Evolutionary conservation across 1,140 invertebrate species (phyloP), one percentile per base, ranked within the genome.

Genomic region (Aricia agestis): DNA sequence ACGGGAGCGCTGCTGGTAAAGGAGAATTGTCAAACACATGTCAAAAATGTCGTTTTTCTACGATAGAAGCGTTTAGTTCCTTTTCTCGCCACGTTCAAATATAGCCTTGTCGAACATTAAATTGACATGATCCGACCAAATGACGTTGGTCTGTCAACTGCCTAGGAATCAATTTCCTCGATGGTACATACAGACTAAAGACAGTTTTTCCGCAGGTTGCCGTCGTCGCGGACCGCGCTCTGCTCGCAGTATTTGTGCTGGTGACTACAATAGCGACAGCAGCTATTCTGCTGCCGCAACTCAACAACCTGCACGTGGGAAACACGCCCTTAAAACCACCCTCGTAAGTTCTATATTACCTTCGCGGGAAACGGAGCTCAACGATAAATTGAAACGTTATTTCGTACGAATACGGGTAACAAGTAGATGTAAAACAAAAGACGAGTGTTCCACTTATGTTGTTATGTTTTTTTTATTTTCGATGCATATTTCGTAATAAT

Each of bases 231-330:
- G 90, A 92, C 68, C 85, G 91, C 41, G 92, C 90, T 1, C 76
- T 92, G 10, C 80, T 92, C 6, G 92, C 92, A 0, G 88, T 90
- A 0, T 92, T 92, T 74, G 85, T 92, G 66, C 74, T 92, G 68
- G 85, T 92, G 17, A 92, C 90, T n/a, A 81, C 82, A 3, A 83
- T 91, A 61, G 78, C 90, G 0, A 92, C 92, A 4, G 87, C 88
- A 6, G 90, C 90, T 63, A 92, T 92, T 32, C 77, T 92, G 36
- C 76, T 90, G 36, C 89, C 89, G 2, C 89, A 91, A 69, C 72
- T 90, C 31, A 89, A 90, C 75, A 89, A 89, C 68, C 72, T 91
- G 18, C 86, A 91, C 75, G 87, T 90, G 32, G 89, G 87, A 42
- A 90, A 91, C 68, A 91, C 89, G 25, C 89, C 87, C n/a, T 78